These are phyloP conservation scores for Vombatus ursinus DNA, from an alignment of 2,113 vertebrate species.

Conservation along the genomic window DNA sequence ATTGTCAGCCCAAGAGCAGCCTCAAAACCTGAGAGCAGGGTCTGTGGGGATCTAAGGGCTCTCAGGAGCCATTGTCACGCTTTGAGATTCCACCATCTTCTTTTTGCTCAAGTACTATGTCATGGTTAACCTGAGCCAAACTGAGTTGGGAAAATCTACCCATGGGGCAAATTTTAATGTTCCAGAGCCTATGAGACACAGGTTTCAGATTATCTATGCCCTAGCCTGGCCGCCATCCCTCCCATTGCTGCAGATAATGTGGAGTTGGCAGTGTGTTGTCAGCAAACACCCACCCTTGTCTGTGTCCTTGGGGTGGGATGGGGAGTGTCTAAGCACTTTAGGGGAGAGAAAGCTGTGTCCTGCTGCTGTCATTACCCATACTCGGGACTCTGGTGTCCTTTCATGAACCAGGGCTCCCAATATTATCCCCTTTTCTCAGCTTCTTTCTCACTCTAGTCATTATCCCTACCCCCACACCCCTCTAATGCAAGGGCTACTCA, in stretches of 20 bases:
- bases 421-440: background rate
- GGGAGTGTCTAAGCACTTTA: background rate
- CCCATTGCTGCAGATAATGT: background rate
- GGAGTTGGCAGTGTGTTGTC: background rate
- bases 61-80: background rate
- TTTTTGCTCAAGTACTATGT: background rate
- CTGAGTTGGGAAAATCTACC: background rate
- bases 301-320: background rate
- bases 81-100: background rate
- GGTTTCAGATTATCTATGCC: background rate
- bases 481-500: conserved; percentile 1
- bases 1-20: background rate
- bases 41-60: background rate
- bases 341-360: background rate
- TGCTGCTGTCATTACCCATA: background rate
- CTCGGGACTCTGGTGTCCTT: background rate
- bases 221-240: background rate
- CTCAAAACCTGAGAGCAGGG: background rate
- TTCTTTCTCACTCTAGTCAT: background rate
- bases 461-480: background rate
- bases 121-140: background rate
- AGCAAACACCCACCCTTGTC: background rate
- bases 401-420: background rate
- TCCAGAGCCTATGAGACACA: background rate
- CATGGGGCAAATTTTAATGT: background rate